These are phyloP conservation scores for Cirrhinus molitorella DNA, from an alignment of 2,797 vertebrate species.

Conservation along the genomic window DNA sequence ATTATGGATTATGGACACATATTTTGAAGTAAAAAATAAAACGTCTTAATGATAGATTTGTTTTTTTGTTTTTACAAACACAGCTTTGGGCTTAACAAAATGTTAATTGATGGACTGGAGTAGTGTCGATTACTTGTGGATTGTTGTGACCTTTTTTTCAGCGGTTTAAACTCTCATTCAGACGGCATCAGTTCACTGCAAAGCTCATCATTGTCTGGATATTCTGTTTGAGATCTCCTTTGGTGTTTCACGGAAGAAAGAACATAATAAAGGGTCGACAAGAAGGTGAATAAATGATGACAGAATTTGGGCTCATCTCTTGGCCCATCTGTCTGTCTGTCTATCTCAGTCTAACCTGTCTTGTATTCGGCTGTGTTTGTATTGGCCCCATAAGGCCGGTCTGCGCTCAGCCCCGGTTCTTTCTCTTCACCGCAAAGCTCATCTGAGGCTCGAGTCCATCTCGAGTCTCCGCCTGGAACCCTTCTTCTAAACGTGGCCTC, in stretches of 20 bases:
- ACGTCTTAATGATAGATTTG: too few relatives aligned
- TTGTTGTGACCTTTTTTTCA: too few relatives aligned
- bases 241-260: background rate
- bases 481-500: background rate
- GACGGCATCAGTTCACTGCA: too few relatives aligned
- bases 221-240: background rate
- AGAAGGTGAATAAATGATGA: background rate
- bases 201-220: background rate
- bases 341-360: background rate
- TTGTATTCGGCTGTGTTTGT: background rate
- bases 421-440: constrained; percentile 1
- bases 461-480: background rate
- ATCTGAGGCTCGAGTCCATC: background rate
- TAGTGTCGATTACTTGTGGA: too few relatives aligned
- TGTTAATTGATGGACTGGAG: too few relatives aligned
- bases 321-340: background rate
- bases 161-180: too few relatives aligned
- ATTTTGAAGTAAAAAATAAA: too few relatives aligned
- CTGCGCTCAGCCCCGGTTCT: background rate
- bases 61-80: too few relatives aligned
- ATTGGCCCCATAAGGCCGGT: background rate
- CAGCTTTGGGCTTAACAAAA: too few relatives aligned
- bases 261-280: background rate
- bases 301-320: background rate
- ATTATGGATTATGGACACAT: too few relatives aligned